Base-by-base conservation (phyloP, 2,888 invertebrate species). In the Trachelus tabidus region DNA sequence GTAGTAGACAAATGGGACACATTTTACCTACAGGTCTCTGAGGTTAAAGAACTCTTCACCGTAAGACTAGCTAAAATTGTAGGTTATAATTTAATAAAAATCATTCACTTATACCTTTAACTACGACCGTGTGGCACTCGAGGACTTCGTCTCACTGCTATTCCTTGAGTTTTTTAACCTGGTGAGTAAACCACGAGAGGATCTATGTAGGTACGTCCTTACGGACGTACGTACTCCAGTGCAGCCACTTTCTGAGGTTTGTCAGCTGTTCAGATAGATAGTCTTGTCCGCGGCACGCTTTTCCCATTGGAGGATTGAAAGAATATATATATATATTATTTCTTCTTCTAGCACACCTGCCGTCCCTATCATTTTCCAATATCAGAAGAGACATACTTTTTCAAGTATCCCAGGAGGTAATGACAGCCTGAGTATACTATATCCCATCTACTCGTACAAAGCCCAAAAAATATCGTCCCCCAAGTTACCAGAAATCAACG, bases 181-280 rank as follows among this genome's bases (percentile, higher is more conserved):
- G 23, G 23, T 23, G 56, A 56, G 23, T 56, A 56, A 56, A 56
- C 56, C 15, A 56, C 9, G 9, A 56, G 56, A 56, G 56, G 56
- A 56, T 56, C 56, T 23, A 56, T 56, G 56, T 56, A 56, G 9
- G 23, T 56, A 56, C 9, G 23, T 56, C 56, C 9, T 56, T 56
- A 56, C 2, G 56, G 23, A 9, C 9, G 56, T 23, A 56, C 56
- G 23, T 56, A 23, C 71, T 71, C 71, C 6, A 31, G 31, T 31
- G 12, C 71, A 6, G 69, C 76, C 73, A 78, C 73, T 76, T 78
- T 31, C 78, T 75, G 34, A 78, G 78, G 76, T 78, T 78, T 78
- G 76, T 78, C 75, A 78, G 68, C 30, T n/a, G 76, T 68, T 23
- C 35, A 73, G 78, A 75, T 73, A 33, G 35, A 78, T 78, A 76